A percentile compares a stretch with the other conserved stretches of the same genome.
Evolutionary conservation across 1,140 invertebrate genomes (phyloP).

Genomic region (Steinernema khuongi): DNA sequence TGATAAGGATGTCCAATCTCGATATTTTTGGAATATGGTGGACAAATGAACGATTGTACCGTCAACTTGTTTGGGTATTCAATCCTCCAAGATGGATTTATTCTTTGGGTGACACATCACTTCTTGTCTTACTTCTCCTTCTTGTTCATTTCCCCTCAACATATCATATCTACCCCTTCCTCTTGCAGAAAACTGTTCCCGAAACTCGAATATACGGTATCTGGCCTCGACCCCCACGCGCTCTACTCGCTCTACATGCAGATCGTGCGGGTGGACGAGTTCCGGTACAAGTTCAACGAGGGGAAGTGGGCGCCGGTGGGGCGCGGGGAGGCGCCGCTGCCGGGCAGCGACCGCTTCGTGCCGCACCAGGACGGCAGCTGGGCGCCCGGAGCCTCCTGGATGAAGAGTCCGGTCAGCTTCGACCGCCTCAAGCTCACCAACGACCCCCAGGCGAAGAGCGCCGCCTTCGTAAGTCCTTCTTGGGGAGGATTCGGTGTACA

Average conservation of each 20-base stretch:
- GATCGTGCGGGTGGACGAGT: slow-evolving; percentile 26
- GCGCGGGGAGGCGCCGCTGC: slow-evolving; percentile 12
- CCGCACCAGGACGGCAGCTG: slow-evolving; percentile 25
- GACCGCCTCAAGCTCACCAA: slow-evolving; percentile 96
- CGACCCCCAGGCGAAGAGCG: slow-evolving; percentile 92
- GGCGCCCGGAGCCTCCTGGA: slow-evolving; percentile 77
- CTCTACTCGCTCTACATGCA: slow-evolving; percentile 21
- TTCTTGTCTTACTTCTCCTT: too few relatives aligned
- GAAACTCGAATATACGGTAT: slow-evolving; percentile 21
- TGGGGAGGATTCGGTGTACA: background rate
- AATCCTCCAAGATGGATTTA: too few relatives aligned
- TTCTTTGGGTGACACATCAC: too few relatives aligned
- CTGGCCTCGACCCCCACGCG: slow-evolving; percentile 21
- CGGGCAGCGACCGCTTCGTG: slow-evolving; percentile 4
- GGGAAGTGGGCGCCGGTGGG: slow-evolving; percentile 27
- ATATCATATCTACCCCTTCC: background rate
- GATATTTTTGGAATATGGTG: too few relatives aligned
- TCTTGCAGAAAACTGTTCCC: slow-evolving; percentile 26
- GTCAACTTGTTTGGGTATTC: too few relatives aligned
- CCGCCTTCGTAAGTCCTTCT: slow-evolving; percentile 26
- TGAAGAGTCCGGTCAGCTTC: slow-evolving; percentile 91
- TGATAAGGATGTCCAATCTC: too few relatives aligned
- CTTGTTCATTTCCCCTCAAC: too few relatives aligned
- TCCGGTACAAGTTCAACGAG: slow-evolving; percentile 29
- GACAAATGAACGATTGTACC: too few relatives aligned